These are phyloP conservation scores for Scaptomyza montana DNA, from an alignment of 1,140 invertebrate genomes.

Conservation along the genomic window DNA sequence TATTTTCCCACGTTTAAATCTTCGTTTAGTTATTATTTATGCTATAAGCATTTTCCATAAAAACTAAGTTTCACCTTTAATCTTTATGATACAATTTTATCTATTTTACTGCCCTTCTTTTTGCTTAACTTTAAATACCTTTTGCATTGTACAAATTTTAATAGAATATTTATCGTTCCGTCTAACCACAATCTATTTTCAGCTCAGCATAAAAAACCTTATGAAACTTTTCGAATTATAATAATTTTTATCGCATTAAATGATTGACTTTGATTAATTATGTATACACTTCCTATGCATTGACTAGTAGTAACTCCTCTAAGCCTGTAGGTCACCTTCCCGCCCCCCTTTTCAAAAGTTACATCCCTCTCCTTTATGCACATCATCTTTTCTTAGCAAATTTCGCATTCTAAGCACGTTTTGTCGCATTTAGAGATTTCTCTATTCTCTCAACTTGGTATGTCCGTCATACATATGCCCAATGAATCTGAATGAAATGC, in stretches of 20 bases:
- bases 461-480: slow-evolving; percentile 1
- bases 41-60: too few relatives aligned
- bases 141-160: not conserved
- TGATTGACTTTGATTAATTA: slow-evolving; percentile 41
- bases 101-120: too few relatives aligned
- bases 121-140: too few relatives aligned
- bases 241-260: slow-evolving; percentile 17
- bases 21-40: too few relatives aligned
- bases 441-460: slow-evolving; percentile 11
- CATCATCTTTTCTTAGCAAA: not conserved
- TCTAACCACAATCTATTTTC: slow-evolving; percentile 1
- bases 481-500: slow-evolving; percentile 33
- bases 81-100: too few relatives aligned
- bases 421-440: not conserved
- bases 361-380: too few relatives aligned
- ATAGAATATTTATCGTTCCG: not conserved
- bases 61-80: too few relatives aligned
- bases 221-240: not conserved
- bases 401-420: slow-evolving; percentile 29
- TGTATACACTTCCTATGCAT: not conserved
- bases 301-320: not conserved
- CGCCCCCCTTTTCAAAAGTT: not conserved
- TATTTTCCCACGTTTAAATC: too few relatives aligned
- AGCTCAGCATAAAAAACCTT: not conserved
- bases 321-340: not conserved